Base-by-base conservation (phyloP, 2,888 invertebrate species). In the Odiellus spinosus region DNA sequence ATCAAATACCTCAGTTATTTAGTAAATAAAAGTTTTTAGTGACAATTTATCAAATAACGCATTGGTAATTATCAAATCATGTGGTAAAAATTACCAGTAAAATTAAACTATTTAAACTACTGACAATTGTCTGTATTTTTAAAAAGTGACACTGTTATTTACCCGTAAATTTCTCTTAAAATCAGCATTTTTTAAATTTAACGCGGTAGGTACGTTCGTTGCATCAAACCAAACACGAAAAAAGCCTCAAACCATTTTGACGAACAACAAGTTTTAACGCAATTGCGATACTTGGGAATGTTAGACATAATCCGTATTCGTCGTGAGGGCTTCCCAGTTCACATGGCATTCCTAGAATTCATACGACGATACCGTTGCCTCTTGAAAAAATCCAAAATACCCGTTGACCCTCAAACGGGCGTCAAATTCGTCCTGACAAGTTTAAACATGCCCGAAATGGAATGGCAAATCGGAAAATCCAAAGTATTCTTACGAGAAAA, bases 231-330 rank as follows among this genome's bases (percentile, higher is more conserved):
- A 0, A 90, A 90, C 64, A 76, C 80, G 64, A 74, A 80, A 59
- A 90, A 90, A 65, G 73, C 76, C 45, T 76, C 85, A 0, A 77
- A 85, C 59, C 75, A 77, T 60, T 90, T 82, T 67, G 80, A 80
- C 63, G 78, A 80, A 48, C 75, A 76, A 46, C 70, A 88, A 48
- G 88, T 90, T 2, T 68, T 84, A 56, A 86, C 87, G 60, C 90
- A 90, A 66, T 70, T 90, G 43, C 78, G 80, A 59, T 90, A 90
- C 69, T 73, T 90, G 51, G 90, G 88, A 51, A 88, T 90, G 86
- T 72, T 87, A 63, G 88, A 90, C 65, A 88, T 90, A 55, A 88
- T 90, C 58, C 73, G 86, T 53, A 90, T 90, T 54, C 71, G 88
- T 4, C 80, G 84, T 59, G 87, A 88, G 50, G 88, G 88, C 3